Base-by-base conservation (phyloP, 2,888 invertebrate species). In the Congeria kusceri region DNA sequence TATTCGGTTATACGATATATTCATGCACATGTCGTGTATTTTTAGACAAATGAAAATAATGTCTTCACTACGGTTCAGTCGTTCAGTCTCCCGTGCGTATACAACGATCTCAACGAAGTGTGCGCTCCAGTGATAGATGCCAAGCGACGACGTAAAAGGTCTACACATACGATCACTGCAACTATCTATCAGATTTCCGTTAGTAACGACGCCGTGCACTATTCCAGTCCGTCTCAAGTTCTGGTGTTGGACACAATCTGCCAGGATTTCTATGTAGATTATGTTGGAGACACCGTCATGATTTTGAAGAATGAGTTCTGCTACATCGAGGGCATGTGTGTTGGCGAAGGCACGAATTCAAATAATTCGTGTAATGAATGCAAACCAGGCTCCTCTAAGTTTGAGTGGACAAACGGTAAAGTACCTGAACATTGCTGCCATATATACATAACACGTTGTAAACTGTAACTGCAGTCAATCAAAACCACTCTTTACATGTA, bases 241-340 rank as follows among this genome's bases (percentile, higher is more conserved):
- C 9, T 53, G 13, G 25, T 53, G 13, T 53, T 53, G 25, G 53
- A 53, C 18, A 18, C 13, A 15, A 53, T 20, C 9, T 53, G 53
- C 18, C 64, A 64, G 23, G 64, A 46, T 13, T 15, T 23, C 11
- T 27, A 9, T 2, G 47, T 47, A 20, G 64, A 63, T 46, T n/a
- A 29, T 11, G 28, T 23, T 15, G 63, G 49, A 20, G 44, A 29
- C 28, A 63, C 74, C 13, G 27, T 57, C 18, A 39, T 74, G 3
- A 56, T 53, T 9, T 25, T 74, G 23, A 67, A 74, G 62, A 63
- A 39, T 20, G 67, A 62, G 9, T 62, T 27, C 29, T 73, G 73
- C 39, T 73, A 67, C 25, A 73, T 73, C 25, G 53, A 46, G 5
- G 73, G 65, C 20, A 57, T 44, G 3, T 70, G 70, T 57, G 39